Percentiles rank a stretch among this genome's conserved stretches.
Evolutionary conservation across 1,140 invertebrate genomes (phyloP).

Genomic region (Diorhabda sublineata): DNA sequence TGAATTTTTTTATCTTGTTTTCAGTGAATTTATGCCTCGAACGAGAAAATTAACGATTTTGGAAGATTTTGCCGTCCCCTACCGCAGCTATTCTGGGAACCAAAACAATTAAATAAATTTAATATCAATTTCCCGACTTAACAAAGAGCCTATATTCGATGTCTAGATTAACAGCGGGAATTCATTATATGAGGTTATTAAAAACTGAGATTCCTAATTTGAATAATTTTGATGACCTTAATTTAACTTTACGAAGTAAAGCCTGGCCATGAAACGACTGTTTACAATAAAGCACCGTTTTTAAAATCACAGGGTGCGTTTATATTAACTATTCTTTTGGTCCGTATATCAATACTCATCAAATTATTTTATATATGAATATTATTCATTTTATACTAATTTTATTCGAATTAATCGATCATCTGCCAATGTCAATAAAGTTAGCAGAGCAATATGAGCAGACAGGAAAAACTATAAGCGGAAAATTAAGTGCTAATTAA

Average conservation of each 20-base stretch:
- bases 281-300: neutral
- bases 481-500: too few relatives aligned
- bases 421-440: too few relatives aligned
- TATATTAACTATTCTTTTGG: too few relatives aligned
- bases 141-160: neutral
- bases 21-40: too few relatives aligned
- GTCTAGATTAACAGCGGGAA: slow-evolving; percentile 1
- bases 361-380: too few relatives aligned
- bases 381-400: too few relatives aligned
- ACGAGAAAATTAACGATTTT: neutral
- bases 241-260: neutral
- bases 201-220: slow-evolving; percentile 1
- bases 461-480: too few relatives aligned
- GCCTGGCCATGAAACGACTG: neutral
- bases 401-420: too few relatives aligned
- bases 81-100: neutral
- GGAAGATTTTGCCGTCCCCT: neutral
- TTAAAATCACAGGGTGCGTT: too few relatives aligned
- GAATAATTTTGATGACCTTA: neutral
- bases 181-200: neutral
- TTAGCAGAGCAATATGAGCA: too few relatives aligned
- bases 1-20: too few relatives aligned
- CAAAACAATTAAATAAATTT: neutral
- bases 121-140: neutral
- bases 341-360: too few relatives aligned